Base-by-base conservation (phyloP, 2,797 vertebrate species). In the Trichosurus vulpecula region DNA sequence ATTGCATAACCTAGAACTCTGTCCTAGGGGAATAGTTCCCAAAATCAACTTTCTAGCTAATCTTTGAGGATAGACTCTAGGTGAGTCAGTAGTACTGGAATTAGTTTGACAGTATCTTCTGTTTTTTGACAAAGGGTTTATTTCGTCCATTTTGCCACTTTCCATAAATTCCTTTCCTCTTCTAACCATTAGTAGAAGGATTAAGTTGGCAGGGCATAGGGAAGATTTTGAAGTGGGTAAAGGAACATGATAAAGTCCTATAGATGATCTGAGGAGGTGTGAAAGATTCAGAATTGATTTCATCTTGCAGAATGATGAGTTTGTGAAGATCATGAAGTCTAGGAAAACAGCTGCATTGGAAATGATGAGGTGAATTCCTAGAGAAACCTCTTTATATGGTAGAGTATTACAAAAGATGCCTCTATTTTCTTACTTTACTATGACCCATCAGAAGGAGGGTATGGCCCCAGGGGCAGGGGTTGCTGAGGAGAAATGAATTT, bases 1-100 rank as follows among this genome's bases (percentile, higher is more conserved):
- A 95, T 93, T 92, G 47, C 29, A 54, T 95, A 91, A 96, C 89
- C 57, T 81, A 91, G 90, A 95, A 92, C 31, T 93, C 61, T 92
- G 90, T 9, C 61, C n/a, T 57, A 35, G 56, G 57, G 35, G 91
- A 96, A 92, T 93, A 5, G 52, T 93, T 57, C 92, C 94, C 95
- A 52, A 81, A 95, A 90, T 87, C n/a, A 0, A 16, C 52, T 92
- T 94, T 96, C 10, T 22, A 54, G 22, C 51, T 94, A 53, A 1
- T 74, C 52, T 92, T 27, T 5, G 93, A 94, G 30, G 19, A 52
- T 87, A 74, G 25, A 90, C 51, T 94, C 92, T 89, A 92, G 27
- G 11, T 58, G 93, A 90, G 29, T 52, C 30, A 54, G 0, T 47
- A 56, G 8, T 56, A 90, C 41, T n/a, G 52, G 96, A 94, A 87